These are phyloP conservation scores for Siphamia tubifer DNA, from an alignment of 2,113 vertebrate genomes.

Conservation along the genomic window DNA sequence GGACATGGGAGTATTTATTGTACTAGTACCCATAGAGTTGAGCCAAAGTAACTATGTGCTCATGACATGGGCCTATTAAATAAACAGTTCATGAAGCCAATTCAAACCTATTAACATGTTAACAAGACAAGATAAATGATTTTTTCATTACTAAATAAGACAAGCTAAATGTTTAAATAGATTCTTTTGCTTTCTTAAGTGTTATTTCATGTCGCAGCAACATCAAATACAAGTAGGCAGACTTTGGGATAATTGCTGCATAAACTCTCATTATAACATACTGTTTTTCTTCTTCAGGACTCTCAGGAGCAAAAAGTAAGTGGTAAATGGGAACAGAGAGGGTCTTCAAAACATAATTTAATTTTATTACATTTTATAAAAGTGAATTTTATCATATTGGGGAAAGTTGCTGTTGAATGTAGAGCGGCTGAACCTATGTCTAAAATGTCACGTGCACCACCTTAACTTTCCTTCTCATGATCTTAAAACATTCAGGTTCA, in stretches of 20 bases:
- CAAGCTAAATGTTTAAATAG: background rate
- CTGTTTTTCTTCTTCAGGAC: slow-evolving; percentile 8
- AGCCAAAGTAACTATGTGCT: slow-evolving; percentile 52
- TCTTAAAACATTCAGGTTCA: slow-evolving; percentile 24
- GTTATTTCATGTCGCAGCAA: background rate
- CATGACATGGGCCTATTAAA: slow-evolving; percentile 19
- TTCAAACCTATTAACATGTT: slow-evolving; percentile 28
- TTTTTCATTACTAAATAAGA: slow-evolving; percentile 8
- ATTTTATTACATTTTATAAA: no score
- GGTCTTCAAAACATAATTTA: no score
- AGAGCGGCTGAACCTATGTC: background rate
- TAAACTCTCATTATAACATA: slow-evolving; percentile 8
- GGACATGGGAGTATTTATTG: background rate
- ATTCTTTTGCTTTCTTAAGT: background rate
- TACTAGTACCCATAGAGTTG: background rate
- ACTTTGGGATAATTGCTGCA: slow-evolving; percentile 8
- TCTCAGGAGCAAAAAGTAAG: background rate
- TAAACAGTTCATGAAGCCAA: slow-evolving; percentile 32
- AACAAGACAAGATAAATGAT: slow-evolving; percentile 11
- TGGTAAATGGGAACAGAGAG: no score
- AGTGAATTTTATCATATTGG: no score
- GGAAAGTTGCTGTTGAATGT: background rate
- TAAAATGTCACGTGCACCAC: background rate
- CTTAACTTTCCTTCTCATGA: background rate
- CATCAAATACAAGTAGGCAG: background rate